Evolutionary conservation across 2,888 invertebrate genomes (phyloP).

Genomic region (Epistrophe eligans): DNA sequence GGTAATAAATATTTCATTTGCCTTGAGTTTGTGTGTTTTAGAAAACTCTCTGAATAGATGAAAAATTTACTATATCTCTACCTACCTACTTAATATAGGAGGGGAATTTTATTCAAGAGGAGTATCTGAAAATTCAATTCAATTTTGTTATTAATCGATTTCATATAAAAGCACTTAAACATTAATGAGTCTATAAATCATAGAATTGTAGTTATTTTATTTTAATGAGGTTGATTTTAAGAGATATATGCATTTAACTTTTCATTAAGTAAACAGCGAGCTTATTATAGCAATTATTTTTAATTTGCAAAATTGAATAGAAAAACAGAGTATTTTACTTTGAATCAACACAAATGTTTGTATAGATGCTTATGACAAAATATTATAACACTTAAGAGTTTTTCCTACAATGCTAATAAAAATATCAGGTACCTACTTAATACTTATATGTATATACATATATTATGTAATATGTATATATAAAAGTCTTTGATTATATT

Average conservation of each 20-base stretch:
- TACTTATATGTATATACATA: too few relatives aligned
- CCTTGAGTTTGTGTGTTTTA: conserved; percentile 21
- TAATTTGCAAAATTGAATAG: conserved; percentile 10
- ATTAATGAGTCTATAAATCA: conserved; percentile 72
- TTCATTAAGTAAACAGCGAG: neutral
- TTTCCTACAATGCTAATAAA: too few relatives aligned
- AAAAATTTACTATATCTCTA: neutral
- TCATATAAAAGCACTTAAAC: conserved; percentile 73
- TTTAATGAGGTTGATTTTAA: conserved; percentile 10
- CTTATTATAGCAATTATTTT: conserved; percentile 1
- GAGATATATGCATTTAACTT: conserved; percentile 12
- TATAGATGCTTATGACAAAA: too few relatives aligned
- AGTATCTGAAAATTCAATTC: conserved; percentile 38
- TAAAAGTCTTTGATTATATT: too few relatives aligned
- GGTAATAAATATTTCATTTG: conserved; percentile 43
- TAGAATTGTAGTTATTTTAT: conserved; percentile 12
- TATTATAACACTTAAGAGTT: too few relatives aligned
- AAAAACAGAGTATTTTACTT: too few relatives aligned
- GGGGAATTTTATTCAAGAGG: conserved; percentile 31
- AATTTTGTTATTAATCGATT: conserved; percentile 69
- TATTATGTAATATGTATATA: too few relatives aligned
- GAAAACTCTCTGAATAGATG: neutral
- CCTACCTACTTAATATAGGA: neutral
- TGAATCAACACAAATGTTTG: too few relatives aligned
- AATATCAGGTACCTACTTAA: too few relatives aligned